Evolutionary conservation across 2,113 vertebrate species (phyloP), one percentile per base, ranked within the genome.

Genomic region (Engraulis encrasicolus): DNA sequence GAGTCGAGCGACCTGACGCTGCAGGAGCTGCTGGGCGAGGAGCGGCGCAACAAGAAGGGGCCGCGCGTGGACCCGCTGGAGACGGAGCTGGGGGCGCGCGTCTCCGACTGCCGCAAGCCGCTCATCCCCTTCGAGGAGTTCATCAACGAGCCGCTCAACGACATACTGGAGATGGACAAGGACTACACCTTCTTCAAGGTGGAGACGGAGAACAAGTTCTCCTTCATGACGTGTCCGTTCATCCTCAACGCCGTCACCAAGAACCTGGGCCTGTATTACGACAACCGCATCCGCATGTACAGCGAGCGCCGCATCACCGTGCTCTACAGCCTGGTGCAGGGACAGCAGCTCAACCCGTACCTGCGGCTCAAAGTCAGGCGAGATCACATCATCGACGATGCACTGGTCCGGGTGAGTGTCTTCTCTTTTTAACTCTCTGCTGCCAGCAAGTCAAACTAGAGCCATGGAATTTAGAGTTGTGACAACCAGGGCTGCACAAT

Each of bases 141-240:
- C 90, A 92, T 99, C 85, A 99, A 99, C 81, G 98, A 99, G 91
- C 97, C 98, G 49, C 92, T 99, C 87, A 99, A 99, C 79, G 98
- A 99, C 52, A 97, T 98, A 86, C 95, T 99, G 89, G 98, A 99
- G 95, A 99, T 99, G 98, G 98, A 99, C 95, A 99, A 99, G 91
- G 98, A 99, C 87, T 99, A 99, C 88, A 99, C 98, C 82, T 99
- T 99, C 92, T 99, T 99, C 93, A 99, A 99, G 91, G 98, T 99
- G 90, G 97, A 99, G 85, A 97, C 97, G 0, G 98, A 99, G 91
- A 98, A 96, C 81, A 99, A 99, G 92, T 99, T 99, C 93, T 99
- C 98, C 81, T 99, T 99, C 93, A 99, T 99, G 96, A 99, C 95
- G 77, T 99, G 98, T 89, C 98, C 98, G 77, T 99, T 99, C 92